Evolutionary conservation across 2,888 invertebrate genomes (phyloP), one percentile per base, ranked within the genome.

Genomic region (Hymenopus coronatus): DNA sequence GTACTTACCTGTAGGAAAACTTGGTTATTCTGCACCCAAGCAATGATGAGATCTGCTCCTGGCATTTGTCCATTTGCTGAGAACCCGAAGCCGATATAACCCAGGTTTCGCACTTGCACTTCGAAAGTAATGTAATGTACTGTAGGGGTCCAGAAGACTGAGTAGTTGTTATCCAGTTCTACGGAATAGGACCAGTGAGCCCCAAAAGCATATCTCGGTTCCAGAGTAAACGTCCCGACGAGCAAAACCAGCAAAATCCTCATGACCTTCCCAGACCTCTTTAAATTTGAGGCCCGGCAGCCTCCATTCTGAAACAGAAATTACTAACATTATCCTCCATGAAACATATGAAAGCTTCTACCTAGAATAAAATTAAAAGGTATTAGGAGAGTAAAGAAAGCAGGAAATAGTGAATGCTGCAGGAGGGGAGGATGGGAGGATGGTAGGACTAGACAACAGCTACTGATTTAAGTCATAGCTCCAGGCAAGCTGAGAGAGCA

Each of bases 41-140:
- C 98, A 92, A 98, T 96, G 91, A 98, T 96, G 94, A 98, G 96
- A 94, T 98, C 98, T 90, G 97, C 96, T 85, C 97, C 97, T 92
- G 96, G 95, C 95, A 97, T 96, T 91, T 96, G 95, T 90, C 97
- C 97, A 92, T 96, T 96, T 89, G 95, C 95, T 91, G 97, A 97
- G 93, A 98, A 97, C 89, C 98, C 98, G 92, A 98, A 95, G 84
- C 97, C 98, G 90, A 98, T 96, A 93, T 97, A 98, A 91, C 98
- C 98, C 92, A 95, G 95, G 90, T 97, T 97, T 93, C 95, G 95
- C 92, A 97, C 97, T 93, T 97, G 97, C 92, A 97, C 94, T 93
- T 97, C 96, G 93, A 98, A 97, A 91, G 96, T 97, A 92, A 97
- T 96, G 93, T 97, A 96, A 92, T 96, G 95, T 89, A 95, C 94